These are phyloP conservation scores for Cossypha heuglini DNA, from an alignment of 2,797 vertebrate genomes.

Conservation along the genomic window DNA sequence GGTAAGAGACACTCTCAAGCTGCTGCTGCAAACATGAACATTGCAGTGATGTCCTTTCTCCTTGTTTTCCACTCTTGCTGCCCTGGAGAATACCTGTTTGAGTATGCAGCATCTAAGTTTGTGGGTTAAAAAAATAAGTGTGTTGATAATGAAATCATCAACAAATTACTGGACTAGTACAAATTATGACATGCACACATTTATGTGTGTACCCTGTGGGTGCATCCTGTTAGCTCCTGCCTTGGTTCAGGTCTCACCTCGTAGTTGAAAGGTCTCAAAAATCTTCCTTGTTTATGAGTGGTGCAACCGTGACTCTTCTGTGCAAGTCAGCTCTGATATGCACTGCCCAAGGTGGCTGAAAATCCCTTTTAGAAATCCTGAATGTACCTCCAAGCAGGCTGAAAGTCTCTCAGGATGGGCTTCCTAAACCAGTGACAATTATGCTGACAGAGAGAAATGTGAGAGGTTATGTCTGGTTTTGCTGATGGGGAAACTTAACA, in stretches of 20 bases:
- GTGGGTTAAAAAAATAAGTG: not conserved
- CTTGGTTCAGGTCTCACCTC: not conserved
- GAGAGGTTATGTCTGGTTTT: not conserved
- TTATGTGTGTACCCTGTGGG: not conserved
- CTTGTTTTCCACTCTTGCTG: not conserved
- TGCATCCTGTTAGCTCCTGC: not conserved
- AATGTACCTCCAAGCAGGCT: not conserved
- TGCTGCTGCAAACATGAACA: not conserved
- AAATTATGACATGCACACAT: not conserved
- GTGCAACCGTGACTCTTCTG: not conserved
- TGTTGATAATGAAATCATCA: not conserved
- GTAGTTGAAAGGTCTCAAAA: not conserved
- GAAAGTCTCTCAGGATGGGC: not conserved
- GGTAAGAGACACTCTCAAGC: slow-evolving; percentile 75
- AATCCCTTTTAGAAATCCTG: not conserved
- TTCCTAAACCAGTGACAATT: not conserved
- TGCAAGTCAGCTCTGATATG: not conserved
- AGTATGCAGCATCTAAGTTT: not conserved
- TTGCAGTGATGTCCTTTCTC: not conserved
- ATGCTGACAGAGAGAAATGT: not conserved
- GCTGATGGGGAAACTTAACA: not conserved
- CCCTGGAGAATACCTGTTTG: not conserved
- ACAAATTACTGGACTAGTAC: accelerated
- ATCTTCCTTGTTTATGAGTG: not conserved
- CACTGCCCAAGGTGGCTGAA: not conserved